Evolutionary conservation across 2,113 vertebrate genomes (phyloP).

Genomic region (Panthera uncia): DNA sequence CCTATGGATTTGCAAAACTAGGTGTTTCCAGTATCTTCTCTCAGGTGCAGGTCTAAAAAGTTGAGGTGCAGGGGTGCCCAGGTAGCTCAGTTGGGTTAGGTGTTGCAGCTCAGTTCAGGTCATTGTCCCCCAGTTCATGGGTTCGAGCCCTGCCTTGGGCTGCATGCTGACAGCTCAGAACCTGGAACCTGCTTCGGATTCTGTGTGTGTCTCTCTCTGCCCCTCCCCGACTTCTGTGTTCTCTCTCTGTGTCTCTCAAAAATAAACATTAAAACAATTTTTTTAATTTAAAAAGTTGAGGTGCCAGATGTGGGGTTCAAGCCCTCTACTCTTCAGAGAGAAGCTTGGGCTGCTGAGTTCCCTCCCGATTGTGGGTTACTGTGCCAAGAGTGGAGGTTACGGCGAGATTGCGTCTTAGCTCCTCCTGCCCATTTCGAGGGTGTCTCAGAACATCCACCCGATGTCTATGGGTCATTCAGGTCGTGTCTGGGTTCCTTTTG

Average conservation of each 20-base stretch:
- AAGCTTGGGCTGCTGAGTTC: background rate
- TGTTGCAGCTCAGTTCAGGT: no score
- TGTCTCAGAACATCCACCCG: background rate
- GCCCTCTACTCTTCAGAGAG: background rate
- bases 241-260: no score
- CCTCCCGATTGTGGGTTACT: background rate
- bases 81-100: no score
- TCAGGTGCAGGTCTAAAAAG: background rate
- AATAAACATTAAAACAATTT: no score
- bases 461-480: no score
- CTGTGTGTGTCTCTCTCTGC: no score
- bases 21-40: background rate
- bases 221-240: no score
- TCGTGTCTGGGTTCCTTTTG: background rate
- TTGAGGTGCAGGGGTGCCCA: background rate
- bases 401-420: background rate
- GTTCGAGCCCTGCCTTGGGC: no score
- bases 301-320: background rate
- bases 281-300: no score
- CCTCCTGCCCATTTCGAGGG: background rate
- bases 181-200: no score
- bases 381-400: background rate
- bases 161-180: no score
- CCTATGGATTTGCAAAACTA: background rate
- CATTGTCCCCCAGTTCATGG: no score